Evolutionary conservation across 2,888 invertebrate species (phyloP).

Genomic region (Lasioglossum leucozonium): DNA sequence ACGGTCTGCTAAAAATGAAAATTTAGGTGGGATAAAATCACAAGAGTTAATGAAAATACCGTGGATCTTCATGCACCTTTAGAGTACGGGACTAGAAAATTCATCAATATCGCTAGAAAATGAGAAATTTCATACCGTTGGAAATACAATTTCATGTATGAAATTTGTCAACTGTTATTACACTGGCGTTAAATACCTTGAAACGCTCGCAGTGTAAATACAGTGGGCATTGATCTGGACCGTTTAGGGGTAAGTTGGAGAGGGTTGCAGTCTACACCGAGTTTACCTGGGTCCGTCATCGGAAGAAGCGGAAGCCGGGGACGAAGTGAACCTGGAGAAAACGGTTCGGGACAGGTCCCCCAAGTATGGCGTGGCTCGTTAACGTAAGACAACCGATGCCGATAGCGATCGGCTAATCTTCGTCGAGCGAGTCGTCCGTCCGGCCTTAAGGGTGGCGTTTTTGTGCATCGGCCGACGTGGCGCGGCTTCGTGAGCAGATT

Average conservation of each 20-base stretch:
- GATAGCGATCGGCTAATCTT: constrained; percentile 82
- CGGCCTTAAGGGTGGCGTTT: constrained; percentile 60
- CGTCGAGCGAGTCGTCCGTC: constrained; percentile 51
- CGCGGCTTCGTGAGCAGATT: constrained; percentile 54
- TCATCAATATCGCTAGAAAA: too few relatives aligned
- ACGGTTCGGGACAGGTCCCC: constrained; percentile 62
- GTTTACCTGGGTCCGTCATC: constrained; percentile 59
- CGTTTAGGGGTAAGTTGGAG: neutral
- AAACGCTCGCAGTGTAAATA: neutral
- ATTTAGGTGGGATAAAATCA: too few relatives aligned
- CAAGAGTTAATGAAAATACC: too few relatives aligned
- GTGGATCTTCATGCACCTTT: too few relatives aligned
- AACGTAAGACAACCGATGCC: constrained; percentile 78
- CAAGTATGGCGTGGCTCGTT: constrained; percentile 76
- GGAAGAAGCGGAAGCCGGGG: constrained; percentile 61
- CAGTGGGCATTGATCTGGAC: neutral
- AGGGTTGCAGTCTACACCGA: neutral
- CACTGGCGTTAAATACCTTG: too few relatives aligned
- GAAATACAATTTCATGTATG: too few relatives aligned
- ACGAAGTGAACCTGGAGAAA: constrained; percentile 49
- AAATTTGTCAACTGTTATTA: too few relatives aligned
- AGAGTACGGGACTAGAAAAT: too few relatives aligned
- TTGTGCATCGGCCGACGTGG: constrained; percentile 55
- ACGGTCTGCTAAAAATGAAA: neutral
- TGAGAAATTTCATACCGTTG: neutral